phyloP scores from a whole-genome alignment of 1,140 invertebrate species.

The Lucilia cuprina region DNA sequence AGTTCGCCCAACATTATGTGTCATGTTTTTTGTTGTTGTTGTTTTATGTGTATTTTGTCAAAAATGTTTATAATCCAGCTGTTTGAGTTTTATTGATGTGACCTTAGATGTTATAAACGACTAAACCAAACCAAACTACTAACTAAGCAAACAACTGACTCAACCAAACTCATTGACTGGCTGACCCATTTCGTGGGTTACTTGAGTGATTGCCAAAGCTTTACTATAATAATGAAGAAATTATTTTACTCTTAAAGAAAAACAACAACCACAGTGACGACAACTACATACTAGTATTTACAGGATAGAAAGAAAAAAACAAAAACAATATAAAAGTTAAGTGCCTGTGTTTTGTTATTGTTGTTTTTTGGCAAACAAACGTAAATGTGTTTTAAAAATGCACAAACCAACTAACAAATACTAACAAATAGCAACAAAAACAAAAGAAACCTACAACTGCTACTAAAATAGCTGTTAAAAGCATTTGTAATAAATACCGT shows the following conservation, averaged over 20 bases:
- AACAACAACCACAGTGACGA: not conserved
- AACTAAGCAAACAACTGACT: not conserved
- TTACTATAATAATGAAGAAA: not conserved
- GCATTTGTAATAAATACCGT: not conserved
- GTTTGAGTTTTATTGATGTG: not conserved
- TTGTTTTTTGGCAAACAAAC: not conserved
- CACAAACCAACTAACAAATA: not conserved
- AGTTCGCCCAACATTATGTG: not conserved
- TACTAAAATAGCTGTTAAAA: not conserved
- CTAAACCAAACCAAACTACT: not conserved
- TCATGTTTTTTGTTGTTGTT: not conserved
- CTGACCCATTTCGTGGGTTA: not conserved
- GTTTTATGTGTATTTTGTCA: no score
- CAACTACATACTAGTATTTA: no score
- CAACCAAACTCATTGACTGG: not conserved
- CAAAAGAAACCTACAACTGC: not conserved
- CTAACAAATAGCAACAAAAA: not conserved
- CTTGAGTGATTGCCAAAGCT: conserved; percentile 3
- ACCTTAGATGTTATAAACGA: not conserved
- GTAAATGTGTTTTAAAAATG: not conserved
- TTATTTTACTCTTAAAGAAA: not conserved
- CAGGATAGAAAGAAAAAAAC: not conserved
- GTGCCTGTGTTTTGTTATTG: not conserved
- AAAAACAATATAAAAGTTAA: not conserved
- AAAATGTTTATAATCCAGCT: not conserved